These are phyloP conservation scores for Pediacus dermestoides DNA, from an alignment of 2,888 invertebrate species.

Conservation along the genomic window DNA sequence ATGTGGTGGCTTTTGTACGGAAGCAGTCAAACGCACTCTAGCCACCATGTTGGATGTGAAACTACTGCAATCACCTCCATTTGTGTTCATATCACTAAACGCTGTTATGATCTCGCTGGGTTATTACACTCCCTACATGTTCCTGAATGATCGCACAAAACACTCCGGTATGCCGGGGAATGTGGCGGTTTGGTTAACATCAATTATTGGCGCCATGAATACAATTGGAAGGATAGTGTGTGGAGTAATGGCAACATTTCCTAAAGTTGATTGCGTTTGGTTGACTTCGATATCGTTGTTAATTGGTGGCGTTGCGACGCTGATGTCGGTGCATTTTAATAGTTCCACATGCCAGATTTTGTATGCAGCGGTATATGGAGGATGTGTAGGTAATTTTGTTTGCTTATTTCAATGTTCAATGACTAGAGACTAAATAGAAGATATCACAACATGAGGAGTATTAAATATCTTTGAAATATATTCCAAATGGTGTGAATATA, in stretches of 20 bases:
- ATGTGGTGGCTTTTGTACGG: conserved; percentile 43
- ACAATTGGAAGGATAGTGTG: conserved; percentile 63
- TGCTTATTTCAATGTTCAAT: background rate
- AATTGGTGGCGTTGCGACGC: conserved; percentile 60
- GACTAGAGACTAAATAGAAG: conserved; percentile 1
- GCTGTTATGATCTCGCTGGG: conserved; percentile 71
- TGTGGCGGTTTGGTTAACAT: conserved; percentile 57
- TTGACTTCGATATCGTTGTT: conserved; percentile 65
- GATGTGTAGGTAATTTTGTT: conserved; percentile 59
- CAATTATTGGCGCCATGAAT: conserved; percentile 70
- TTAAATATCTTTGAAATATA: no score
- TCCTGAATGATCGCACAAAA: conserved; percentile 55
- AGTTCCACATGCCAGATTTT: conserved; percentile 54
- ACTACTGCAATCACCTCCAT: conserved; percentile 37
- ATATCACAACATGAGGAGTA: no score
- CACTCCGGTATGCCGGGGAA: conserved; percentile 46
- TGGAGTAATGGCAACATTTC: conserved; percentile 57
- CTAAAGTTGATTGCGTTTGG: conserved; percentile 59
- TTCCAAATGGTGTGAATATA: no score
- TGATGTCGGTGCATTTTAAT: conserved; percentile 47
- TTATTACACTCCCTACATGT: conserved; percentile 75
- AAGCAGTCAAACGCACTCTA: conserved; percentile 34
- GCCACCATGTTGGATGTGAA: conserved; percentile 39
- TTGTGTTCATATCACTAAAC: conserved; percentile 42
- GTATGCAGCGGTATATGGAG: conserved; percentile 61